Evolutionary conservation across 2,797 vertebrate species (phyloP), one percentile per base, ranked within the genome.

Genomic region (Micrastur ruficollis): DNA sequence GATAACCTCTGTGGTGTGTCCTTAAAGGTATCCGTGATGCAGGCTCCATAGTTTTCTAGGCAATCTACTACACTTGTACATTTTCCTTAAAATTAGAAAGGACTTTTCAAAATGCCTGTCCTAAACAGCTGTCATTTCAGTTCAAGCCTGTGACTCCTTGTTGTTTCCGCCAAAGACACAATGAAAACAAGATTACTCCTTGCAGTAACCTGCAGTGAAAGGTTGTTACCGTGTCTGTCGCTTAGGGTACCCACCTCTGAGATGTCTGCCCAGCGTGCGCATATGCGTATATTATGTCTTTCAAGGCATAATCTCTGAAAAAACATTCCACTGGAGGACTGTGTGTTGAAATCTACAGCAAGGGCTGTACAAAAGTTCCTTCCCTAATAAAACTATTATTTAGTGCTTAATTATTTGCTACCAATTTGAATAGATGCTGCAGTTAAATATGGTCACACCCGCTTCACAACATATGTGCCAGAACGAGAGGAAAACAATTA

Each of bases 401-500:
- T 86, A 55, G 16, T 23, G 40, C 53, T 85, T 82, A 71, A 68
- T 85, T 90, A 67, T 49, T 90, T 86, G 67, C 76, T 74, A 56
- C 40, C 74, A 78, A 21, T 74, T 86, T 78, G 86, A 82, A 42
- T 61, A 82, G 90, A 80, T 31, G 32, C 80, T 87, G 31, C 71
- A 67, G 52, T 76, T 76, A 71, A 85, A 71, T 56, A 46, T 16
- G 42, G 71, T 86, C 83, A 58, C 81, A 87, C 71, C 73, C 62
- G 5, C 58, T 81, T 90, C 78, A 73, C 73, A 50, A 74, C 63
- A 0, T 29, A 31, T 53, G 65, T 81, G 62, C 61, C 84, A 85
- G 67, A 91, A 75, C 42, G 83, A 87, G 59, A 86, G 22, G 47
- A 66, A 92, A 92, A 89, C 87, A 89, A 92, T 90, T 81, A 66